Conservation (phyloP, 2,888 invertebrate species). For the Digitonthophagus gazella region DNA sequence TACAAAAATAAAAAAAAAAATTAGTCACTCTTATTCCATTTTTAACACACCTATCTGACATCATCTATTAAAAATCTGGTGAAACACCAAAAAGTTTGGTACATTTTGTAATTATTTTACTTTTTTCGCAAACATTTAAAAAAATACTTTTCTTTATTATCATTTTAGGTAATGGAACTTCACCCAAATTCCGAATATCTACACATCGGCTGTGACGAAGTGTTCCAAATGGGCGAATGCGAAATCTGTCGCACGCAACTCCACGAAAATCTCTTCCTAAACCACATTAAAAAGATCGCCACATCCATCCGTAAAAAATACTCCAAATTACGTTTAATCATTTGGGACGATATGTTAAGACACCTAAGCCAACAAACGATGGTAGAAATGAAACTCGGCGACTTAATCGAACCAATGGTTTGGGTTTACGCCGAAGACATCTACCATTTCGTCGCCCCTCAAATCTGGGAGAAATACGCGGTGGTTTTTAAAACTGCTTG, state of each 20-base stretch:
- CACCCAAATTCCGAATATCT: slow-evolving; percentile 53
- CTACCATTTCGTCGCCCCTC: slow-evolving; percentile 54
- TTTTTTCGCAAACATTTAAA: too few relatives aligned
- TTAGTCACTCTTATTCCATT: too few relatives aligned
- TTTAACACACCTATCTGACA: too few relatives aligned
- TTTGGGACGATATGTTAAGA: slow-evolving; percentile 82
- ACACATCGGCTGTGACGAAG: slow-evolving; percentile 76
- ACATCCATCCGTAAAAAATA: slow-evolving; percentile 60
- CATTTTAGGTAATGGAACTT: slow-evolving; percentile 42
- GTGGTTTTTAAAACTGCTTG: slow-evolving; percentile 67
- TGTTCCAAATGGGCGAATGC: slow-evolving; percentile 69
- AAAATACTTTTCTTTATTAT: too few relatives aligned
- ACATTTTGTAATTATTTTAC: too few relatives aligned
- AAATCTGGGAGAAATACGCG: slow-evolving; percentile 67
- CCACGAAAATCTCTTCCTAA: slow-evolving; percentile 60
- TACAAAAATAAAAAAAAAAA: too few relatives aligned
- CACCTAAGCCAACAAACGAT: slow-evolving; percentile 61
- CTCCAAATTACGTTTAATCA: slow-evolving; percentile 61
- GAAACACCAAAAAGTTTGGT: too few relatives aligned
- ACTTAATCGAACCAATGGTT: slow-evolving; percentile 74
- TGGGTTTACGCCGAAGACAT: slow-evolving; percentile 78
- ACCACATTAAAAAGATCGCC: slow-evolving; percentile 62
- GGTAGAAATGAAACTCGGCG: slow-evolving; percentile 61
- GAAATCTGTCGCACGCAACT: slow-evolving; percentile 57
- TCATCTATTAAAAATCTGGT: too few relatives aligned